Conservation (phyloP, 1,140 invertebrate species). For the Nasonia longicornis region DNA sequence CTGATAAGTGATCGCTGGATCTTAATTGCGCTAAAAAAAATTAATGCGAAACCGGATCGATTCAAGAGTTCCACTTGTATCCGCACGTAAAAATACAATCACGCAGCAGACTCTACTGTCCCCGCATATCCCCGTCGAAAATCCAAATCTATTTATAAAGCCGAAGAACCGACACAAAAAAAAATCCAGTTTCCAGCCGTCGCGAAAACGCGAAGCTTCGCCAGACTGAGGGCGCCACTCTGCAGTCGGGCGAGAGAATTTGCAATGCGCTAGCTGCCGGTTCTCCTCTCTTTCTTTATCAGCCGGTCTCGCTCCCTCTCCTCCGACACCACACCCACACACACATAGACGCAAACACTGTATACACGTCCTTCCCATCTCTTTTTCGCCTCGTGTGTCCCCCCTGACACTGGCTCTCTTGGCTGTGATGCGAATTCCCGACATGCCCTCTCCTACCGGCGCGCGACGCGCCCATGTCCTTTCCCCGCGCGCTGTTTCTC, state of each 20-base stretch:
- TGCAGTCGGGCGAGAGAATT: conserved; percentile 51
- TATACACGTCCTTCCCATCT: background rate
- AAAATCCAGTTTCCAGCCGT: background rate
- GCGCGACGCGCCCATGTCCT: conserved; percentile 17
- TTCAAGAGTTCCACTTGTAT: no score
- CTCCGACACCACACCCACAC: no score
- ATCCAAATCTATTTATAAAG: no score
- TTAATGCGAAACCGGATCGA: no score
- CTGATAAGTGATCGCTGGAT: background rate
- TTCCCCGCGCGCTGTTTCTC: conserved; percentile 4
- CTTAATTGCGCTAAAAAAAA: no score
- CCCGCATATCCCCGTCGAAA: no score
- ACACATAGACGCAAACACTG: no score
- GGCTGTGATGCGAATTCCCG: conserved; percentile 13
- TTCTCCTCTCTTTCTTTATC: conserved; percentile 48
- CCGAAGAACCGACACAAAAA: no score
- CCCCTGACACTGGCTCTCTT: conserved; percentile 38
- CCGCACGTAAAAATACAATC: no score
- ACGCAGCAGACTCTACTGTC: no score
- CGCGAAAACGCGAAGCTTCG: background rate
- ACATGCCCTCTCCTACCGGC: conserved; percentile 40
- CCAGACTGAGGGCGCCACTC: conserved; percentile 61
- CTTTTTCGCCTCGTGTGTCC: background rate
- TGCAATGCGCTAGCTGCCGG: conserved; percentile 4
- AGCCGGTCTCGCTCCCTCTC: conserved; percentile 43